These are phyloP conservation scores for Ptilodon capucinus DNA, from an alignment of 2,888 invertebrate species.

Conservation along the genomic window DNA sequence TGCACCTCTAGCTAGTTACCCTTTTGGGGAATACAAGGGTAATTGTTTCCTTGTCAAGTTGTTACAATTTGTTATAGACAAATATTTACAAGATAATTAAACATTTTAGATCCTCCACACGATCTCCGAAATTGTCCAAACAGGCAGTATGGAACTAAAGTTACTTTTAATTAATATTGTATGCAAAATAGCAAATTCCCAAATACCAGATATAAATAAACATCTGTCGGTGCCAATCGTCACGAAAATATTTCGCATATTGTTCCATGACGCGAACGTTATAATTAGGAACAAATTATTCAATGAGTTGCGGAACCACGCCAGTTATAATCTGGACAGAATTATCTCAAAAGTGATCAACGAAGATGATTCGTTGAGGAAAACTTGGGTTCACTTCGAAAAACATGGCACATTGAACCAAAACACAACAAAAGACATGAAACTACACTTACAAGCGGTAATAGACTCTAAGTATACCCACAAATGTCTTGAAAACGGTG, in stretches of 20 bases:
- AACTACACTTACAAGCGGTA: slow-evolving; percentile 25
- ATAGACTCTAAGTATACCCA: slow-evolving; percentile 38
- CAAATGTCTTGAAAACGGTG: slow-evolving; percentile 43
- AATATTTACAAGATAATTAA: too few relatives aligned
- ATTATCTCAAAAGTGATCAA: slow-evolving; percentile 35
- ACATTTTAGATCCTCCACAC: slow-evolving; percentile 55
- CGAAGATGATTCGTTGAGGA: slow-evolving; percentile 33
- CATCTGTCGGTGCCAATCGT: slow-evolving; percentile 29
- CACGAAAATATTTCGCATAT: slow-evolving; percentile 34
- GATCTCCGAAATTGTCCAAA: slow-evolving; percentile 43
- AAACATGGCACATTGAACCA: slow-evolving; percentile 14
- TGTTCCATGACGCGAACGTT: slow-evolving; percentile 37
- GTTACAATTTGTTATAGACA: neutral
- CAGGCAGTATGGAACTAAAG: slow-evolving; percentile 52
- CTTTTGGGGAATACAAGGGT: too few relatives aligned
- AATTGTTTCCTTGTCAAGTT: too few relatives aligned
- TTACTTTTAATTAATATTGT: slow-evolving; percentile 47
- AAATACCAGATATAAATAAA: slow-evolving; percentile 38
- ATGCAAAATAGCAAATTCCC: slow-evolving; percentile 43
- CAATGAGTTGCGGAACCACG: slow-evolving; percentile 23
- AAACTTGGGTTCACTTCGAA: slow-evolving; percentile 33
- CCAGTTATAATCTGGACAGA: slow-evolving; percentile 31
- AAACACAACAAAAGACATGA: slow-evolving; percentile 12
- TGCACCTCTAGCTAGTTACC: too few relatives aligned
- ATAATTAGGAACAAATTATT: slow-evolving; percentile 40